A percentile compares a stretch with the other conserved stretches of the same genome.
Conservation (phyloP, 1,140 invertebrate genomes). For the Helicoverpa zea region DNA sequence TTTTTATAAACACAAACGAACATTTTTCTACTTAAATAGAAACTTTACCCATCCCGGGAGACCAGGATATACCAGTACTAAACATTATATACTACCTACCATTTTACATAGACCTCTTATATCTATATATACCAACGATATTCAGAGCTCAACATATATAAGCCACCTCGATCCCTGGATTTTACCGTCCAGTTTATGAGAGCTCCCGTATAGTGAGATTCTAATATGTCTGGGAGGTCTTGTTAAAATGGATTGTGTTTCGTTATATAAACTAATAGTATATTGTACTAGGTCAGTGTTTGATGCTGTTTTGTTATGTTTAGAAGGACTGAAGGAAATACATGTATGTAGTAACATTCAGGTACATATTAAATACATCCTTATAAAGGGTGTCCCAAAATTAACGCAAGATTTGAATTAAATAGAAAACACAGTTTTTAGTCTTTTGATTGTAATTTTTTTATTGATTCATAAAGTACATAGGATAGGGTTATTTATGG, state of each 20-base stretch:
- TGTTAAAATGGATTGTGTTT: not conserved
- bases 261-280: conserved; percentile 6
- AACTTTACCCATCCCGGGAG: not conserved
- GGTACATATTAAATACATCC: not conserved
- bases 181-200: not conserved
- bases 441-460: no score
- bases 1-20: not conserved
- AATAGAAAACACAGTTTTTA: no score
- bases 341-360: not conserved
- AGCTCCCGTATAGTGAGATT: not conserved
- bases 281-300: not conserved
- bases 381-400: no score
- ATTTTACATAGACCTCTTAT: not conserved
- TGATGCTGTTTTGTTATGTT: not conserved
- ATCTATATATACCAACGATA: not conserved
- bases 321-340: not conserved
- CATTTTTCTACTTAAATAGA: not conserved
- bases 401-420: not conserved
- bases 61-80: not conserved
- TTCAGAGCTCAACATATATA: conserved; percentile 2
- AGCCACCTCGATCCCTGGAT: not conserved
- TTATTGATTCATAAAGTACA: no score
- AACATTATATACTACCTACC: conserved; percentile 1
- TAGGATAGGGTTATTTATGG: no score
- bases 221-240: not conserved